Evolutionary conservation across 2,113 vertebrate species (phyloP), one percentile per base, ranked within the genome.

Genomic region (Cottus gobio): DNA sequence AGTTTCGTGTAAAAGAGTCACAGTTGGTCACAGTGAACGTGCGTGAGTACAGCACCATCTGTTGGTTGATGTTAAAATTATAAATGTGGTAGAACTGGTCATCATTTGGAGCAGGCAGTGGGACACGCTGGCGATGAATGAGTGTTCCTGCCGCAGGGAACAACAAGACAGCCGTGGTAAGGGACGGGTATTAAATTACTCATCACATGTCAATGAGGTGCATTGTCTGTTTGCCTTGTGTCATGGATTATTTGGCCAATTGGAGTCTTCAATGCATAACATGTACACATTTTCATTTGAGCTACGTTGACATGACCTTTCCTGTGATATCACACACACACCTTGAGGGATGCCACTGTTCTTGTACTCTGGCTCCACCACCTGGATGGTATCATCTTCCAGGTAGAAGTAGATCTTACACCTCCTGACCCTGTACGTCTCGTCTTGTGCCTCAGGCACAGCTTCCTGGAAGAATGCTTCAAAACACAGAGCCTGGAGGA

Each of bases 381-480:
- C 97, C 93, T 98, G 94, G 88, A 98, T 95, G 83, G 97, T 98
- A 84, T 97, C 97, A 89, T 99, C 97, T 90, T 98, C 97, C 81
- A 89, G 94, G 92, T 95, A 97, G 92, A 97, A 99, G 90, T 93
- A 97, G 92, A 99, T 97, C 82, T 97, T 97, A 89, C 95, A 97
- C 24, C 93, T 90, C 89, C 97, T 95, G 85, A 99, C 93, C 90
- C 96, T 94, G 76, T 94, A 94, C 0, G 75, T 89, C 91, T 97
- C 96, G 85, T 95, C 91, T 75, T 71, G 89, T 73, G 93, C 96
- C 39, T 96, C 91, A 82, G 87, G 83, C 36, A 96, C 93, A 76
- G 93, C 84, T 83, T 99, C 96, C 84, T 96, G 93, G 89, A 96
- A 94, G 93, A 96, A 96, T 1, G 97, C 97, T 84, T 97, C 92